Base-by-base conservation (phyloP, 2,797 vertebrate species). In the Phrynocephalus forsythii region DNA sequence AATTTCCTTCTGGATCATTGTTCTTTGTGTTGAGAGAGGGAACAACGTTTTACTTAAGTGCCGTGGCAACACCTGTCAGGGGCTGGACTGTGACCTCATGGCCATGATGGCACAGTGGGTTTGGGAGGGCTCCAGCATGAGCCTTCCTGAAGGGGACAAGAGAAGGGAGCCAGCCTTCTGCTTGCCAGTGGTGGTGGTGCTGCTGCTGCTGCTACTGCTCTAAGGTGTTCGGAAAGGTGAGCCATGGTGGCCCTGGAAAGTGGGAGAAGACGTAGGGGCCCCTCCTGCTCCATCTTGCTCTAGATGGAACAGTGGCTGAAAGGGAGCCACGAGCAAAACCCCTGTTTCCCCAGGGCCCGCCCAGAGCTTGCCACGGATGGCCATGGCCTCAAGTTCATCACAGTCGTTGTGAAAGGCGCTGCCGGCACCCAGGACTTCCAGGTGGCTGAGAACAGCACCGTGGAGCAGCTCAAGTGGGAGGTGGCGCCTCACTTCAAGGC, bases 31-130 rank as follows among this genome's bases (percentile, higher is more conserved):
- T 56, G 9, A 10, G 52, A 56, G 52, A 56, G 52, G 13, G 52
- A 56, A 13, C n/a, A n/a, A 28, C n/a, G 10, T 71, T 71, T 71
- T 71, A 33, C 79, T 66, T 63, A 10, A 66, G 63, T 9, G 30
- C 52, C 9, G 9, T 56, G 9, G 52, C 52, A 56, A 2, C 52
- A 56, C 3, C 52, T 84, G 83, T 66, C 83, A 76, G 38, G 2
- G 26, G 56, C 83, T 66, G 83, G 83, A 84, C 83, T 84, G 72
- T 84, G 83, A 84, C 48, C 72, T 76, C 83, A 9, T 0, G 30
- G 26, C 72, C 83, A 13, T 84, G 83, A 84, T 84, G 83, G 16
- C 72, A 77, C 9, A 84, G 82, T 75, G 71, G 82, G 44, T 75
- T 73, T 84, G 69, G 82, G 71, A 38, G 52, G 56, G 13, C 71